Conservation (phyloP, 2,888 invertebrate species). For the Dynastes grantii region DNA sequence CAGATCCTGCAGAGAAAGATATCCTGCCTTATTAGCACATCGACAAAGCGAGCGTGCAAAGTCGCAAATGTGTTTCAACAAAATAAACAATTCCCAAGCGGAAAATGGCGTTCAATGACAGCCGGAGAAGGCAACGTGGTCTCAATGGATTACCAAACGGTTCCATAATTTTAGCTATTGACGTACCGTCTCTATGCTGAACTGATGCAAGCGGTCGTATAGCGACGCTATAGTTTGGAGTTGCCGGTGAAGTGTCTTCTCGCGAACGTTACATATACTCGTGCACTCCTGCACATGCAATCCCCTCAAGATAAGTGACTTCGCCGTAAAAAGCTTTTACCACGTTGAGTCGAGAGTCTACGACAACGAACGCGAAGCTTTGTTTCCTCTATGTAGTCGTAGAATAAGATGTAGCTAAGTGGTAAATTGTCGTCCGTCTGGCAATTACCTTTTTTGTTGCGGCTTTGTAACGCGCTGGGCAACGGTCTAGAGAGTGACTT, state of each 20-base stretch:
- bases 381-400: conserved; percentile 34
- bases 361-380: conserved; percentile 38
- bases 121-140: conserved; percentile 7
- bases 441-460: conserved; percentile 45
- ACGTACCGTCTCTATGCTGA: conserved; percentile 8
- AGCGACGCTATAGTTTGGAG: conserved; percentile 39
- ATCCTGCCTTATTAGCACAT: neutral
- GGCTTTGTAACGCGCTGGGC: conserved; percentile 26
- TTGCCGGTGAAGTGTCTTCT: conserved; percentile 53
- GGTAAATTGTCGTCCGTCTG: conserved; percentile 47
- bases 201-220: conserved; percentile 1
- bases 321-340: conserved; percentile 55
- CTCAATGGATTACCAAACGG: conserved; percentile 53
- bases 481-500: conserved; percentile 31
- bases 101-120: conserved; percentile 33
- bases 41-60: neutral
- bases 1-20: too few species aligned
- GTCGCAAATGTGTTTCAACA: conserved; percentile 21
- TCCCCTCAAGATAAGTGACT: conserved; percentile 59
- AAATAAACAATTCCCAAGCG: conserved; percentile 40
- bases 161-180: conserved; percentile 57
- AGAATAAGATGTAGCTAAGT: conserved; percentile 47
- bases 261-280: conserved; percentile 21
- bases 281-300: conserved; percentile 57
- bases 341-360: conserved; percentile 34